phyloP scores from a whole-genome alignment of 2,113 vertebrate species.

The Paradoxurus hermaphroditus region DNA sequence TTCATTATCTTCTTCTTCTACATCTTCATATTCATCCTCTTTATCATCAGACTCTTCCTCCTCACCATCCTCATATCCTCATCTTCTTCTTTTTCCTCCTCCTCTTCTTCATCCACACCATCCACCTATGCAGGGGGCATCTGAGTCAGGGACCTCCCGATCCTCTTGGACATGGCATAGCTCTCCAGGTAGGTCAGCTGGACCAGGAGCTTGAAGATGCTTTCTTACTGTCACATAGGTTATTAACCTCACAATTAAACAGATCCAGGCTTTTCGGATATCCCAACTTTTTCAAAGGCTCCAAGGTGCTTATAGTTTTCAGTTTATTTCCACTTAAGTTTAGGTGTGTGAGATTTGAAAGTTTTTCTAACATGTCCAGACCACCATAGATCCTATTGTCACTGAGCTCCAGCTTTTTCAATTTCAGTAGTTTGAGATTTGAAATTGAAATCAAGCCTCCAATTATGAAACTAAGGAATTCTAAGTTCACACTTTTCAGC shows the following conservation, averaged over 20 bases:
- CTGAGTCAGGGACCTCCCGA: constrained; percentile 85
- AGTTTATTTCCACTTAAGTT: constrained; percentile 90
- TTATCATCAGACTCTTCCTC: background rate
- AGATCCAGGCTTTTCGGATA: constrained; percentile 89
- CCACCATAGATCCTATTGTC: constrained; percentile 90
- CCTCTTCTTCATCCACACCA: constrained; percentile 79
- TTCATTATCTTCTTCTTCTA: constrained; percentile 76
- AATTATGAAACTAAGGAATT: constrained; percentile 91
- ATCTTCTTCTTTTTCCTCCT: background rate
- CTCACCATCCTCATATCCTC: background rate
- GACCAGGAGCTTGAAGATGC: constrained; percentile 67
- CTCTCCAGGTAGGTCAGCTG: constrained; percentile 86
- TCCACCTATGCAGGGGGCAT: constrained; percentile 85
- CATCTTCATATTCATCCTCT: background rate
- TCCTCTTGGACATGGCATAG: constrained; percentile 83
- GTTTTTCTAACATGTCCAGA: constrained; percentile 90
- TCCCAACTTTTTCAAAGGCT: constrained; percentile 90
- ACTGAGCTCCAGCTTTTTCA: constrained; percentile 90
- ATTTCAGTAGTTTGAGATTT: constrained; percentile 88
- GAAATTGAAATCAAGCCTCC: constrained; percentile 87
- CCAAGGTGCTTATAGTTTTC: constrained; percentile 90
- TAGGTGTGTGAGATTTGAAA: constrained; percentile 89
- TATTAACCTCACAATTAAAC: constrained; percentile 90
- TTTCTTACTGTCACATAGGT: constrained; percentile 80
- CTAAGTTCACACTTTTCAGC: constrained; percentile 87